Conservation (phyloP, 2,113 vertebrate genomes). For the Gopherus flavomarginatus region DNA sequence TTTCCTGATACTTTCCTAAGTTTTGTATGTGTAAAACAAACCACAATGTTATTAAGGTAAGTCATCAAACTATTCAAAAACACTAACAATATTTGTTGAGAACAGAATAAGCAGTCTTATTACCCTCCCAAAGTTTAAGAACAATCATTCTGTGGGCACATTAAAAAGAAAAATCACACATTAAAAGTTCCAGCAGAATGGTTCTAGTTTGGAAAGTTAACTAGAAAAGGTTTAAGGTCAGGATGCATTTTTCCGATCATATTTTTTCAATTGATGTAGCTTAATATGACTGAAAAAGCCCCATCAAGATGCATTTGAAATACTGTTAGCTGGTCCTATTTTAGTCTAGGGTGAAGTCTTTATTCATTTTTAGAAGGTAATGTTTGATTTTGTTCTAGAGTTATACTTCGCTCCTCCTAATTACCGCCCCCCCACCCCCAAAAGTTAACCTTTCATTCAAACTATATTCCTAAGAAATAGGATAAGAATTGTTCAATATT, state of each 20-base stretch:
- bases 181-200: neutral
- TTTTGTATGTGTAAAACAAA: neutral
- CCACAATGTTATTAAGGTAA: neutral
- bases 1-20: neutral
- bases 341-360: neutral
- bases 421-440: rapidly evolving
- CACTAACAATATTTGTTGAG: neutral
- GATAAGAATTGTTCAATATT: neutral
- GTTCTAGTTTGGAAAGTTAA: neutral
- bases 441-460: neutral
- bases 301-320: neutral
- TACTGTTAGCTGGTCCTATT: neutral
- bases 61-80: neutral
- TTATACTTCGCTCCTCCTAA: neutral
- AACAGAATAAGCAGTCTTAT: neutral
- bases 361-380: neutral
- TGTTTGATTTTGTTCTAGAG: neutral
- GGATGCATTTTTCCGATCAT: neutral
- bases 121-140: neutral
- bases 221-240: neutral
- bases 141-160: neutral
- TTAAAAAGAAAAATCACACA: neutral
- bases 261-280: neutral
- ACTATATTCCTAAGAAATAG: neutral
- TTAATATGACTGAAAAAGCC: neutral